Evolutionary conservation across 1,140 invertebrate genomes (phyloP).

Genomic region (Elysia chlorotica): DNA sequence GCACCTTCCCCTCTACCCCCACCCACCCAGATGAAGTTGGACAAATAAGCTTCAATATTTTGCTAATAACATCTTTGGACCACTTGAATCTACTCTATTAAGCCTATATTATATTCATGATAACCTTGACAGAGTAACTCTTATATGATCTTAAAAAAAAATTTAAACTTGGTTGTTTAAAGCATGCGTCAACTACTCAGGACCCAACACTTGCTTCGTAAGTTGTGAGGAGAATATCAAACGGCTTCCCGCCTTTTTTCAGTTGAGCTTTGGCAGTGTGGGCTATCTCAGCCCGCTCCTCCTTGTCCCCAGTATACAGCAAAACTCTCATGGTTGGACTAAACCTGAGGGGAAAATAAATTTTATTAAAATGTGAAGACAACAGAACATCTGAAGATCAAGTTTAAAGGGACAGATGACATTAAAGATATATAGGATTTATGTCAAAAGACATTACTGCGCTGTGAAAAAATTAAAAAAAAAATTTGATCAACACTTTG

Average conservation of each 20-base stretch:
- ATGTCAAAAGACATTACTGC: too few relatives aligned
- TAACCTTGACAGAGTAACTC: not conserved
- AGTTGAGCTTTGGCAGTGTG: slow-evolving; percentile 37
- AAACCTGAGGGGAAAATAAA: slow-evolving; percentile 43
- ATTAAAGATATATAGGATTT: too few relatives aligned
- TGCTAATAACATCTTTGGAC: not conserved
- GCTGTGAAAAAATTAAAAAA: too few relatives aligned
- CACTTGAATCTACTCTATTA: not conserved
- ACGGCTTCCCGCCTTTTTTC: slow-evolving; percentile 32
- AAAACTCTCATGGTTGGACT: slow-evolving; percentile 43
- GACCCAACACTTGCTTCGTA: too few relatives aligned
- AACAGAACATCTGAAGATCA: too few relatives aligned
- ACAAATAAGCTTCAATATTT: not conserved
- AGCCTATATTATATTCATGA: not conserved
- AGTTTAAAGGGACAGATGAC: too few relatives aligned
- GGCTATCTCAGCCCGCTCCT: slow-evolving; percentile 44
- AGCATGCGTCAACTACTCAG: too few relatives aligned
- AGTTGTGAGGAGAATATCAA: slow-evolving; percentile 60
- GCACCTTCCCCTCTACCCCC: too few relatives aligned
- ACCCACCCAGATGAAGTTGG: not conserved
- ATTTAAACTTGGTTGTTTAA: too few relatives aligned
- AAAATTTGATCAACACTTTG: too few relatives aligned
- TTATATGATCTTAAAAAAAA: not conserved
- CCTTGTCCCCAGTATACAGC: slow-evolving; percentile 58
- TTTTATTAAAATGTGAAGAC: not conserved